Base-by-base conservation (phyloP, 2,888 invertebrate genomes). In the Dyspetes luteomarginatus region DNA sequence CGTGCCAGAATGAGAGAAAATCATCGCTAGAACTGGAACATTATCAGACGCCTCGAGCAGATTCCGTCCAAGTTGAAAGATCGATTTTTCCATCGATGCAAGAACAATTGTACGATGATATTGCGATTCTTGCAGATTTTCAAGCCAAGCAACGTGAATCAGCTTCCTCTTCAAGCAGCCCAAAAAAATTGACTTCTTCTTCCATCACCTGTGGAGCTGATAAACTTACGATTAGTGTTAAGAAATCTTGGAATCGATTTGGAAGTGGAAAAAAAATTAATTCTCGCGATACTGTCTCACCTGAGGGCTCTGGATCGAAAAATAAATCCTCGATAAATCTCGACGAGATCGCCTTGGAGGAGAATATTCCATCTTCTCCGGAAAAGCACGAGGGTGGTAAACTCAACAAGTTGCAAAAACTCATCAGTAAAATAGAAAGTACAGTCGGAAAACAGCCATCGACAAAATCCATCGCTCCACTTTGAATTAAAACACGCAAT, bases 81-180 rank as follows among this genome's bases (percentile, higher is more conserved):
- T 60, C 62, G 71, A 78, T 28, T 58, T 15, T 58, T 43, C 55
- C 67, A 17, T 19, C 76, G 0, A 24, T 68, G 24, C 75, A 83
- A 5, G 89, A 91, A 5, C 85, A 88, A 43, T 60, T 90, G 2
- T 92, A 92, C 76, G 91, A 91, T 82, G 91, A 92, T 48, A 84
- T 91, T 3, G 89, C 86, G 5, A 82, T 89, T 5, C 82, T 89
- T 0, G 86, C 83, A 0, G 88, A 90, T 5, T 90, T 89, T 62
- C 89, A 86, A 2, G 83, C 86, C 3, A 85, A 86, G 3, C 87
- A 85, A 24, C 85, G 86, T 3, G 85, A 88, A 17, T 58, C 68
- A 1, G 65, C 50, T 4, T 62, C 71, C 7, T 71, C 19, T 45
- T 81, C 81, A 48, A 30, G 2, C 45, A 24, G 19, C n/a, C 12